Evolutionary conservation across 2,797 vertebrate genomes (phyloP).

Genomic region (Schizopygopsis malacanthus): DNA sequence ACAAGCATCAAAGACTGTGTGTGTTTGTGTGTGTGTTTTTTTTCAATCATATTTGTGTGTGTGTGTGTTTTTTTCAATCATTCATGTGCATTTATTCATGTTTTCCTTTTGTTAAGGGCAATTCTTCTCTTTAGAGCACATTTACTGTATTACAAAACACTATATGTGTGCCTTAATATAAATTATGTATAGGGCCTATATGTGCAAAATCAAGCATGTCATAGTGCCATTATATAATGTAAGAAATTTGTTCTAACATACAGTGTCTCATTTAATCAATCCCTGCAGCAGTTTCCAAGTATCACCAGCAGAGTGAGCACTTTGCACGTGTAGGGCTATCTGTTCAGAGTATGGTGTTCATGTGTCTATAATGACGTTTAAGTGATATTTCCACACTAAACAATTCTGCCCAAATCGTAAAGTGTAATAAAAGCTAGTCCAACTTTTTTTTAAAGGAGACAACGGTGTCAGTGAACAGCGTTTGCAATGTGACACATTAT

Average conservation of each 20-base stretch:
- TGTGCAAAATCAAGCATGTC: neutral
- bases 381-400: neutral
- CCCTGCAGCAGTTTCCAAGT: neutral
- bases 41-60: no score
- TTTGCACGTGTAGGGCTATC: neutral
- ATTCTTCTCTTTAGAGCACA: neutral
- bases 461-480: neutral
- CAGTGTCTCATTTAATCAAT: no score
- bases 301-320: constrained; percentile 8
- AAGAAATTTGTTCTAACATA: neutral
- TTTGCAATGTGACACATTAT: neutral
- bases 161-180: neutral
- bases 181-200: neutral
- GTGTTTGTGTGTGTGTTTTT: no score
- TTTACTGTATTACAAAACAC: neutral
- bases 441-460: neutral
- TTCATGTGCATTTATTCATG: neutral
- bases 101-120: neutral
- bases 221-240: neutral
- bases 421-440: neutral
- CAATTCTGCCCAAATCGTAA: neutral
- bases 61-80: no score
- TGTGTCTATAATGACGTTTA: neutral
- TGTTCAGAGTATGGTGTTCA: neutral
- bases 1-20: neutral